A percentile compares a stretch with the other conserved stretches of the same genome.
Conservation (phyloP, 2,113 vertebrate genomes). For the Cottus gobio region DNA sequence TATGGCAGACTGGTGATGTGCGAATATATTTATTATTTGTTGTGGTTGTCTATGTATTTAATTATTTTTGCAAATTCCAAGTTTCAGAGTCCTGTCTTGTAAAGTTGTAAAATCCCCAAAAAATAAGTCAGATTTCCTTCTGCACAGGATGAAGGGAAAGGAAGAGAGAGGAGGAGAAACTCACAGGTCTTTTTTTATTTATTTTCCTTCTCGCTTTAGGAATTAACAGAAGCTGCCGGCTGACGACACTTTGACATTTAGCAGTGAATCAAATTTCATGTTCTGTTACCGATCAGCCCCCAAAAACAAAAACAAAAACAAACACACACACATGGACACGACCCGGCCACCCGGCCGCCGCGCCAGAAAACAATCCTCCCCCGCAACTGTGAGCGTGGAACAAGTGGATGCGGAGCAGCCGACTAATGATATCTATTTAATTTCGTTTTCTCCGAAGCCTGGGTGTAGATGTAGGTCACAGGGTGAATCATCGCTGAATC, state of each 20-base stretch:
- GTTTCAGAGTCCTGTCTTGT: too few species aligned
- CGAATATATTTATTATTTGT: too few species aligned
- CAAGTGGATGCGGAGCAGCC: slow-evolving; percentile 43
- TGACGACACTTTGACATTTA: slow-evolving; percentile 14
- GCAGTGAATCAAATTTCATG: slow-evolving; percentile 10
- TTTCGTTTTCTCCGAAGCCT: slow-evolving; percentile 30
- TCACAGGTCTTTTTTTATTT: background rate
- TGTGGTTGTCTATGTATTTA: too few species aligned
- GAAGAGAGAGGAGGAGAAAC: background rate
- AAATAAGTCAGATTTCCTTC: slow-evolving; percentile 1
- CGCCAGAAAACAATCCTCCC: too few species aligned
- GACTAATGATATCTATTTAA: slow-evolving; percentile 65
- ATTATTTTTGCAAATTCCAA: too few species aligned
- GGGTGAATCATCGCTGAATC: slow-evolving; percentile 65
- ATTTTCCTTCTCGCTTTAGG: background rate
- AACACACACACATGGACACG: background rate
- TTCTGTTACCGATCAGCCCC: background rate
- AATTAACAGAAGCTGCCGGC: slow-evolving; percentile 6
- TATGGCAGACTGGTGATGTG: too few species aligned
- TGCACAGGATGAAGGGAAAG: background rate
- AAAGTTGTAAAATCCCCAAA: too few species aligned
- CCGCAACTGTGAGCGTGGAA: slow-evolving; percentile 47
- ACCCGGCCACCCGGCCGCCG: too few species aligned
- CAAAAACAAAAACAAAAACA: too few species aligned
- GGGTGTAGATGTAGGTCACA: slow-evolving; percentile 67